phyloP scores from a whole-genome alignment of 1,140 invertebrate genomes.

The Aphelenchoides fujianensis region DNA sequence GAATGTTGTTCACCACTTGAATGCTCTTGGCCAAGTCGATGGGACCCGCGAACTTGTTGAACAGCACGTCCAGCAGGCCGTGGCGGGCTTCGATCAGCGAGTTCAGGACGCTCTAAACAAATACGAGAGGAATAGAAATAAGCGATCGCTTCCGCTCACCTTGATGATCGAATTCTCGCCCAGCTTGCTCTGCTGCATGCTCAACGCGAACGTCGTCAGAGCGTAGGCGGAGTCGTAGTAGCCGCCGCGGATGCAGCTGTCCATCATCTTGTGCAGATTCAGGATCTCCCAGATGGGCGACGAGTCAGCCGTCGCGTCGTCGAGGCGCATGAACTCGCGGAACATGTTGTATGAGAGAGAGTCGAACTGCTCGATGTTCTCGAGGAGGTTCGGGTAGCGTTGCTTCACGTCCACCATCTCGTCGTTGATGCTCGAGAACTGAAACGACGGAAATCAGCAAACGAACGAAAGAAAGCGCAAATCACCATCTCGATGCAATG shows the following conservation, averaged over 20 bases:
- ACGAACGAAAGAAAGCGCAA: background rate
- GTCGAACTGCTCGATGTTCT: constrained; percentile 29
- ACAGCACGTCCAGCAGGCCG: constrained; percentile 56
- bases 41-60: constrained; percentile 59
- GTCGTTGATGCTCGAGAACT: constrained; percentile 46
- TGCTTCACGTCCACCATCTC: constrained; percentile 35
- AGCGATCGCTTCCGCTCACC: constrained; percentile 23
- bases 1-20: constrained; percentile 61
- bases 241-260: constrained; percentile 55
- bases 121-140: constrained; percentile 12
- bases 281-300: constrained; percentile 40
- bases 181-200: constrained; percentile 48
- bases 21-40: constrained; percentile 57
- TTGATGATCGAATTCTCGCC: constrained; percentile 47
- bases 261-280: constrained; percentile 52
- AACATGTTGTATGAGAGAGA: constrained; percentile 19
- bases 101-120: constrained; percentile 47
- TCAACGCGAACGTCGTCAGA: constrained; percentile 57
- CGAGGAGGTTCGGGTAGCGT: constrained; percentile 30
- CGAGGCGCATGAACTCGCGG: constrained; percentile 29
- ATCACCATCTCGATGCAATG: constrained; percentile 59
- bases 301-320: constrained; percentile 36
- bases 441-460: constrained; percentile 24
- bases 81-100: constrained; percentile 55
- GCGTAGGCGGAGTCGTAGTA: constrained; percentile 60